Evolutionary conservation across 2,797 vertebrate species (phyloP).

Genomic region (Bradypodion ventrale): DNA sequence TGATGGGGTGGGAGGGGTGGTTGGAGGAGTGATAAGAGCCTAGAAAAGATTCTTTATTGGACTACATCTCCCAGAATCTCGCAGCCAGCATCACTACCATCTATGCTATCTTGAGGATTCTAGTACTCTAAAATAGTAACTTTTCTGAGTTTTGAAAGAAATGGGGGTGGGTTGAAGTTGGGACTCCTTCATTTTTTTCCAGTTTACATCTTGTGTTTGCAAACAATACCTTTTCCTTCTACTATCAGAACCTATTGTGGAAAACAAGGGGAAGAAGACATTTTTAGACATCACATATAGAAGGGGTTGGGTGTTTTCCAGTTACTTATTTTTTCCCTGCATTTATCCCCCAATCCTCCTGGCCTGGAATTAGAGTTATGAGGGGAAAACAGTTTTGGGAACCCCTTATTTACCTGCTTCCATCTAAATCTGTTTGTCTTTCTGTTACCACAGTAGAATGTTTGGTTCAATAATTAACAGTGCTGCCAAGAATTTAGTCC

Average conservation of each 20-base stretch:
- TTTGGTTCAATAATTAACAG: slow-evolving; percentile 35
- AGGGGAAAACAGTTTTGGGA: not conserved
- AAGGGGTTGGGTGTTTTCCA: not conserved
- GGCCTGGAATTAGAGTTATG: not conserved
- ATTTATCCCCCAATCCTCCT: not conserved
- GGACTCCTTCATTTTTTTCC: not conserved
- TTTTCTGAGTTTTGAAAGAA: no score
- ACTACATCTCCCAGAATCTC: not conserved
- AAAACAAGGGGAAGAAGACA: not conserved
- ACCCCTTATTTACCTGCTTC: not conserved
- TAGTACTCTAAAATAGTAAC: no score
- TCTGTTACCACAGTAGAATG: slow-evolving; percentile 21
- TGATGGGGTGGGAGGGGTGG: not conserved
- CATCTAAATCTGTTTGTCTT: not conserved
- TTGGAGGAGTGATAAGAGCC: not conserved
- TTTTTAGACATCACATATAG: not conserved
- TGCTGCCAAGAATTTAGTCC: slow-evolving; percentile 34
- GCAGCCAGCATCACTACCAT: not conserved
- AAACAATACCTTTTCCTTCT: not conserved
- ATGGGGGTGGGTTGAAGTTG: not conserved
- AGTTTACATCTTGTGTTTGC: not conserved
- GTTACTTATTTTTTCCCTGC: not conserved
- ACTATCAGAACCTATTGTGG: not conserved
- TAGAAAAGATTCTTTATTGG: not conserved
- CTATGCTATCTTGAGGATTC: no score